phyloP scores from a whole-genome alignment of 2,888 invertebrate genomes.

The Rapana venosa region DNA sequence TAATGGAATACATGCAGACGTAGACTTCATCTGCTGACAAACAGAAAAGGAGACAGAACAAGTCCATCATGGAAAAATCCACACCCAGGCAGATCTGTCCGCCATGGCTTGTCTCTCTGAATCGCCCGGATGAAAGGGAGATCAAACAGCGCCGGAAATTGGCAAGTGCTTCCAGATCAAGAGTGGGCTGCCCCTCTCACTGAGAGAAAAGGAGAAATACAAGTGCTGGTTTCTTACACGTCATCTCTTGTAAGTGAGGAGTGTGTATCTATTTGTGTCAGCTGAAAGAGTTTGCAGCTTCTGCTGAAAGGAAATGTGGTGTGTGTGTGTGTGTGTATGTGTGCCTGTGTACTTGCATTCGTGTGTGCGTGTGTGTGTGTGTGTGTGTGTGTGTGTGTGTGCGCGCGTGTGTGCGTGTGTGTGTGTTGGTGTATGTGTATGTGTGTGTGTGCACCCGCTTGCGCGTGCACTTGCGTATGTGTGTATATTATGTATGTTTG shows the following conservation, averaged over 20 bases:
- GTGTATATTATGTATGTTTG: not conserved
- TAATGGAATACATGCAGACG: too few relatives aligned
- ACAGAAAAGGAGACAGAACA: too few relatives aligned
- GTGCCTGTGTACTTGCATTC: not conserved
- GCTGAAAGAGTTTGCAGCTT: not conserved
- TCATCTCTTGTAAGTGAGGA: not conserved
- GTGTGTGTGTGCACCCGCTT: not conserved
- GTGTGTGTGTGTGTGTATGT: not conserved
- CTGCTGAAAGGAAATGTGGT: not conserved
- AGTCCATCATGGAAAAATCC: too few relatives aligned
- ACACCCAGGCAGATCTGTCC: not conserved
- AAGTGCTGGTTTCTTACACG: not conserved
- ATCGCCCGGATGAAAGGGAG: conserved; percentile 9
- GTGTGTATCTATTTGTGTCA: too few relatives aligned
- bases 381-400: not conserved
- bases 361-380: not conserved
- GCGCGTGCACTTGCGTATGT: not conserved
- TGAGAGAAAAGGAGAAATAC: not conserved
- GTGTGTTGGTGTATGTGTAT: not conserved
- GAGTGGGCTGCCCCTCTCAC: not conserved
- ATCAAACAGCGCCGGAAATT: conserved; percentile 3
- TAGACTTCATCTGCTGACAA: too few relatives aligned
- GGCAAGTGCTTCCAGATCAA: not conserved
- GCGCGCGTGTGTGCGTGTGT: not conserved
- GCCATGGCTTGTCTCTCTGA: not conserved